Conservation (phyloP, 2,113 vertebrate genomes). For the Galemys pyrenaicus region DNA sequence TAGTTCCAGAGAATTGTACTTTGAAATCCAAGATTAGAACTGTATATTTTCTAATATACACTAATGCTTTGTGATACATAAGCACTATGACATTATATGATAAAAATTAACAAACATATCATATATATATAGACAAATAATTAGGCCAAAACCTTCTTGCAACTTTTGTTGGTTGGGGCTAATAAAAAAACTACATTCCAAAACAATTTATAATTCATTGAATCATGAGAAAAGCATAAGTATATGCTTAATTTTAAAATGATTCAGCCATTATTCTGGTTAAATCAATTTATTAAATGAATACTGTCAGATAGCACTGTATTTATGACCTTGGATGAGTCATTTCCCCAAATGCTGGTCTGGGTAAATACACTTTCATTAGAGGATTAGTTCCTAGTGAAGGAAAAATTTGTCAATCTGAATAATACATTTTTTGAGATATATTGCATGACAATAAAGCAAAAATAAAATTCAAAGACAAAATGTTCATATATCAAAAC, state of each 20-base stretch:
- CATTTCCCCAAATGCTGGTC: not conserved
- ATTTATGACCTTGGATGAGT: not conserved
- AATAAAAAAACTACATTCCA: not conserved
- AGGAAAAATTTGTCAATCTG: not conserved
- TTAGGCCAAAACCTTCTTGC: not conserved
- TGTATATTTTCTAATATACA: not conserved
- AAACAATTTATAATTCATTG: not conserved
- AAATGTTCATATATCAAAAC: not conserved
- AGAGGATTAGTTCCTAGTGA: not conserved
- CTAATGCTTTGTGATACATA: not conserved
- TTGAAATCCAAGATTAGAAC: not conserved
- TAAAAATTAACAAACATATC: not conserved
- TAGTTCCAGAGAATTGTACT: not conserved
- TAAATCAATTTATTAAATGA: not conserved
- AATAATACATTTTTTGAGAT: not conserved
- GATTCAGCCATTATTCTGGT: not conserved
- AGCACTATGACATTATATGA: not conserved
- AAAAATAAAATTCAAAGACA: slow-evolving; percentile 36
- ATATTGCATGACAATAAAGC: not conserved
- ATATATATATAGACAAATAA: not conserved
- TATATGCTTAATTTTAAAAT: not conserved
- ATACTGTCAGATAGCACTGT: not conserved
- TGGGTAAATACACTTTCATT: not conserved
- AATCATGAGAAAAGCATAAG: not conserved
- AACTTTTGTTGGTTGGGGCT: not conserved